Evolutionary conservation across 2,888 invertebrate species (phyloP), one percentile per base, ranked within the genome.

Genomic region (Microchrysa polita): DNA sequence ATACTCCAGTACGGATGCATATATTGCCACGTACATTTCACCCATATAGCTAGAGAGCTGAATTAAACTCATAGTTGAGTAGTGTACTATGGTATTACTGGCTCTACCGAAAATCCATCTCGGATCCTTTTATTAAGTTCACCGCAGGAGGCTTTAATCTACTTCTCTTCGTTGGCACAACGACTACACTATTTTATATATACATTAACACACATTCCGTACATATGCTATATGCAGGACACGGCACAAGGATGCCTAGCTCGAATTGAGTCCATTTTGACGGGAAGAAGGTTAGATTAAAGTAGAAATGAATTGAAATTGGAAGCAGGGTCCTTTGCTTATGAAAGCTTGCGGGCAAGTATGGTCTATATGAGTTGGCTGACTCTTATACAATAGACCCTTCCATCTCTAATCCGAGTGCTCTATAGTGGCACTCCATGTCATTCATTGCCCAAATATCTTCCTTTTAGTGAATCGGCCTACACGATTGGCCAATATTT

Each of bases 131-230:
- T 83, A 83, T 83, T 81, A 82, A 83, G 81, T 82, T 83, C 83
- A 78, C 83, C 82, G 80, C 83, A 80, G 83, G 83, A 83, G 82
- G 80, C 82, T 81, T 83, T 83, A 83, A 83, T 83, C 83, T 82
- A 61, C 73, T 74, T 53, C 72, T 72, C 72, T 60, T 22, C 40
- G 60, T 55, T n/a, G 69, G 44, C 44, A 65, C 20, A 44, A 65
- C 48, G 34, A 22, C 27, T 34, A 34, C 27, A 34, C 27, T 34
- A 34, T 34, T 34, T n/a, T n/a, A n/a, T n/a, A 34, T 34, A 34
- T 34, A 34, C 27, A 34, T 34, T 34, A 5, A 34, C 7, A 34
- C 7, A 34, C 27, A 7, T 34, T n/a, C 4, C 27, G 7, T 34
- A 22, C 20, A 48, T 48, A 44, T 65, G 10, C 5, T 10, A 10